Conservation (phyloP, 2,888 invertebrate species). For the Schizotus pectinicornis region DNA sequence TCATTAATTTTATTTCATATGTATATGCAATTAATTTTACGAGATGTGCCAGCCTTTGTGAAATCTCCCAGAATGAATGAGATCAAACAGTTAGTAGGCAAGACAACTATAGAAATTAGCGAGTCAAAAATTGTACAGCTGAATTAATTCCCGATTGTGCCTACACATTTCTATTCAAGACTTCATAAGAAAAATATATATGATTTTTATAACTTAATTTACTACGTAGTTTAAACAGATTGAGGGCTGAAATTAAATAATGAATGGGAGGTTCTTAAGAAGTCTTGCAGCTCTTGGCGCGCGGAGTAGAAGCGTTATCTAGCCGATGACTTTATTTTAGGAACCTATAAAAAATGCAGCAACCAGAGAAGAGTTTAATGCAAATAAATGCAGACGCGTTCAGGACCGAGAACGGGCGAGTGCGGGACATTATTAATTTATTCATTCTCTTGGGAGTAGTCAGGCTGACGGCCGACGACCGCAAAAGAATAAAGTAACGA, state of each 20-base stretch:
- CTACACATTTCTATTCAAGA: constrained; percentile 22
- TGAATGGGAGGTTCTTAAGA: too few relatives aligned
- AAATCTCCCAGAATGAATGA: constrained; percentile 19
- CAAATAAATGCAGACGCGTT: constrained; percentile 50
- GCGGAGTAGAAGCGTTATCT: too few relatives aligned
- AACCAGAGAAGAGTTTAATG: constrained; percentile 42
- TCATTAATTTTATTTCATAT: constrained; percentile 35
- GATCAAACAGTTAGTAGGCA: constrained; percentile 9
- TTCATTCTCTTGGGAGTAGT: constrained; percentile 46
- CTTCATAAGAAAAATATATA: constrained; percentile 28
- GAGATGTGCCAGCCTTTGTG: constrained; percentile 22
- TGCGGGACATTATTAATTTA: constrained; percentile 51
- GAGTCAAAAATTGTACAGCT: constrained; percentile 21
- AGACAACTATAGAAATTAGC: constrained; percentile 8
- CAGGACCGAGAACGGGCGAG: constrained; percentile 43
- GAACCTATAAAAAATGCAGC: constrained; percentile 27
- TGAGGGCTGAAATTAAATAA: too few relatives aligned
- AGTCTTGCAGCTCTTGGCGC: too few relatives aligned
- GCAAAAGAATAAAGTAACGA: constrained; percentile 46
- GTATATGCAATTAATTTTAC: constrained; percentile 35
- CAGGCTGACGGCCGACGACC: constrained; percentile 48
- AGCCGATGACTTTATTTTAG: neutral
- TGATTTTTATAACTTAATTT: neutral
- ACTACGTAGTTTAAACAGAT: too few relatives aligned
- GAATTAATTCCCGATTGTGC: constrained; percentile 29